Evolutionary conservation across 2,888 invertebrate species (phyloP), one percentile per base, ranked within the genome.

Genomic region (Mimumesa dahlbomi): DNA sequence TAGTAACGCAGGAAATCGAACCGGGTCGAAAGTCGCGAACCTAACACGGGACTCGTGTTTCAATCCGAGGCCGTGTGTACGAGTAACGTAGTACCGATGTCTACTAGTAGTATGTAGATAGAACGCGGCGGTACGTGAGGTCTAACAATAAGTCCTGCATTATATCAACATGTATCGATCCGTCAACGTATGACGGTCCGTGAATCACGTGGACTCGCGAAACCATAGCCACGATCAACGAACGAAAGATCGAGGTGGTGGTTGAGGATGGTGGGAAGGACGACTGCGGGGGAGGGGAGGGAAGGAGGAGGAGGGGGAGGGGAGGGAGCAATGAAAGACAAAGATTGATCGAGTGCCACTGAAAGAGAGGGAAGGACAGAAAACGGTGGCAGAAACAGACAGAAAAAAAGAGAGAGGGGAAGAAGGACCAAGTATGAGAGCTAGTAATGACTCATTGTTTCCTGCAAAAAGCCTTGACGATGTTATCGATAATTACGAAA

Each of bases 401-500:
- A 43, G 18, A 42, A 40, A 56, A 50, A 53, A 25, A 13, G 38
- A 48, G 31, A 38, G 49, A 49, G 50, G 64, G 40, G 48, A 53
- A 63, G 62, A 40, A 46, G 64, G 42, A 31, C 34, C 53, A 67
- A 45, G 67, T 77, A 78, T 64, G 76, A 61, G 75, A 74, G 69
- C 79, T 80, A 83, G 86, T 88, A 88, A 88, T 88, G 85, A 88
- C 83, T 87, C 85, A 89, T 89, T 89, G 88, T 89, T 88, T 89
- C 85, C 85, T 82, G 85, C 85, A 84, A 87, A 87, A 87, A 87
- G 78, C 88, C 88, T 88, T 86, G 89, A 86, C 87, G 88, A 88
- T 89, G 86, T 88, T 88, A 88, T 88, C 88, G 89, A 89, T 88
- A 89, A 89, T 89, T 88, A 87, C 88, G 84, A 87, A 89, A 88